Conservation (phyloP, 2,113 vertebrate genomes). For the Kryptolebias marmoratus region DNA sequence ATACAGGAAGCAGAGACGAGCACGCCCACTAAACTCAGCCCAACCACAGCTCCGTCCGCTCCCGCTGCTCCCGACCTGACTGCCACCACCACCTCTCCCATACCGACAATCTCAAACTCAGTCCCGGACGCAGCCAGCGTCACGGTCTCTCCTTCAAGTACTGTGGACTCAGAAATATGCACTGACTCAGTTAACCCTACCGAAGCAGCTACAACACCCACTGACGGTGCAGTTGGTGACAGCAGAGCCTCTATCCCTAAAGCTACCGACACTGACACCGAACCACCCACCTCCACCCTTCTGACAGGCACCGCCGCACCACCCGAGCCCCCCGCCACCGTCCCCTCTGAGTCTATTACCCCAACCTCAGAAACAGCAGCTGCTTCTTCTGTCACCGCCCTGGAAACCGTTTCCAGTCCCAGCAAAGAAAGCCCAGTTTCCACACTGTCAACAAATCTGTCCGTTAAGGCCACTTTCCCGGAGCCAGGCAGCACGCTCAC, state of each 20-base stretch:
- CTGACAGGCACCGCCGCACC: constrained; percentile 29
- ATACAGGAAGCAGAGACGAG: constrained; percentile 69
- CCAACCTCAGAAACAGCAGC: constrained; percentile 33
- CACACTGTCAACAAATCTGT: constrained; percentile 35
- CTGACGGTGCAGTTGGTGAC: constrained; percentile 24
- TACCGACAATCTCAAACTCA: constrained; percentile 52
- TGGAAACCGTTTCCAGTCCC: constrained; percentile 35
- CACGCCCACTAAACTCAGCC: constrained; percentile 52
- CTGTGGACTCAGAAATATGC: constrained; percentile 58
- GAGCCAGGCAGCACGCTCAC: constrained; percentile 27
- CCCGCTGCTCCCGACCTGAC: constrained; percentile 14
- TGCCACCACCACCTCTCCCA: constrained; percentile 20
- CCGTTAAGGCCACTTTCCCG: constrained; percentile 20
- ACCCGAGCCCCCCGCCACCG: constrained; percentile 14
- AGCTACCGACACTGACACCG: constrained; percentile 20
- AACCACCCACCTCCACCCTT: constrained; percentile 16
- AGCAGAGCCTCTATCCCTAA: constrained; percentile 24
- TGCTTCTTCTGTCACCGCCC: constrained; percentile 39
- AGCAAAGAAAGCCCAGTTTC: constrained; percentile 33
- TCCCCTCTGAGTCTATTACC: constrained; percentile 45
- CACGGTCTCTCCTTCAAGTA: constrained; percentile 39
- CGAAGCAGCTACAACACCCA: constrained; percentile 38
- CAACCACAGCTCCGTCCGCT: neutral
- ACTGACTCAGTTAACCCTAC: constrained; percentile 42
- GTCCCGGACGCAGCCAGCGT: constrained; percentile 35